Percentiles rank a stretch among this genome's conserved stretches.
Conservation (phyloP, 1,140 invertebrate species). For the Eriosoma lanigerum region DNA sequence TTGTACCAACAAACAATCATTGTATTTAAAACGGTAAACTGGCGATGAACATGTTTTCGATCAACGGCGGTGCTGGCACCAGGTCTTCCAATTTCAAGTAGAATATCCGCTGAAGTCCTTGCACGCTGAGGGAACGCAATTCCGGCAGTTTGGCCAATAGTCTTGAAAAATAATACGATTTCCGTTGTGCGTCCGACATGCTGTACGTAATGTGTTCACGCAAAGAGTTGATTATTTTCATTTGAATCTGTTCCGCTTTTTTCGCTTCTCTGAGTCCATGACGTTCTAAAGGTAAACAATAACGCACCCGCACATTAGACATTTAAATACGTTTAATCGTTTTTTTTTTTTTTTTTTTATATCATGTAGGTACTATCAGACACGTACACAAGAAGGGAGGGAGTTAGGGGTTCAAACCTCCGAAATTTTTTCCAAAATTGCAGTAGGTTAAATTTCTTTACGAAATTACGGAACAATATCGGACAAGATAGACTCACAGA, state of each 20-base stretch:
- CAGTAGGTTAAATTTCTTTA: too few relatives aligned
- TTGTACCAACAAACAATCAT: too few relatives aligned
- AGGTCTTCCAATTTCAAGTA: slow-evolving; percentile 91
- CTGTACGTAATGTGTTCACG: slow-evolving; percentile 94
- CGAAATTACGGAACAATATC: too few relatives aligned
- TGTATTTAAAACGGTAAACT: slow-evolving; percentile 80
- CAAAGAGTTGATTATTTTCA: slow-evolving; percentile 91
- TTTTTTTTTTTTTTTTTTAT: too few relatives aligned
- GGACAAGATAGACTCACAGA: too few relatives aligned
- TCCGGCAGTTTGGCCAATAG: slow-evolving; percentile 89
- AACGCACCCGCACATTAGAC: neutral
- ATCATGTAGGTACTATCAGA: too few relatives aligned
- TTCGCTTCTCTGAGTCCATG: slow-evolving; percentile 89
- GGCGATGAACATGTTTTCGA: slow-evolving; percentile 92
- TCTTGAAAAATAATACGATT: slow-evolving; percentile 87
- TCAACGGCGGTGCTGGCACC: slow-evolving; percentile 85
- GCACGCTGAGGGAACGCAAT: slow-evolving; percentile 84
- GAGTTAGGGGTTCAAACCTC: too few relatives aligned
- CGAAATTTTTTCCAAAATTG: too few relatives aligned
- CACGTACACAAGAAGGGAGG: too few relatives aligned
- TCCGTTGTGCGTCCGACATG: slow-evolving; percentile 76
- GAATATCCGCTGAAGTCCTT: slow-evolving; percentile 91
- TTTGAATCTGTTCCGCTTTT: slow-evolving; percentile 89
- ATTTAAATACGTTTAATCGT: too few relatives aligned
- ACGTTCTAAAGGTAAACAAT: slow-evolving; percentile 69